A percentile compares a stretch with the other conserved stretches of the same genome.
Conservation (phyloP, 2,888 invertebrate species). For the Harpalus rubripes region DNA sequence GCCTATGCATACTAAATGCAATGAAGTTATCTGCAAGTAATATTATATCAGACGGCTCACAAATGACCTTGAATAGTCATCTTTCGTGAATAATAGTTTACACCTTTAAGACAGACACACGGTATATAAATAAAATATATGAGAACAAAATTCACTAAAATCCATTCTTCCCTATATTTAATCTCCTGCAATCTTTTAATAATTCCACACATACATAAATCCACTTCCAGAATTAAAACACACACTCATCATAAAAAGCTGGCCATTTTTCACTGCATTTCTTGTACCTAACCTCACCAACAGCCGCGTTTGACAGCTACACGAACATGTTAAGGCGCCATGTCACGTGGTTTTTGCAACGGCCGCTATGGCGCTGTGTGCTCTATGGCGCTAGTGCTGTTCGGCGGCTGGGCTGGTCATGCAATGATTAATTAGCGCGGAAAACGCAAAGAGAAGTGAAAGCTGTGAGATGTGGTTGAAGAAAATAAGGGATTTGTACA, state of each 20-base stretch:
- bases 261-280: conserved; percentile 41
- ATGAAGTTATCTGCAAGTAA: too few species aligned
- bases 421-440: conserved; percentile 58
- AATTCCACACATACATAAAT: neutral
- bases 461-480: conserved; percentile 48
- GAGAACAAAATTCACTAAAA: neutral
- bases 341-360: conserved; percentile 47
- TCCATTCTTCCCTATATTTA: neutral
- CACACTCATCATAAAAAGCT: conserved; percentile 4
- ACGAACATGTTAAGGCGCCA: conserved; percentile 42
- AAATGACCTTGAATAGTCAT: too few species aligned
- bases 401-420: conserved; percentile 50
- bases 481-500: conserved; percentile 58
- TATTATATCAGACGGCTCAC: too few species aligned
- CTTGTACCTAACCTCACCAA: conserved; percentile 28
- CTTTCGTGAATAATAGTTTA: too few species aligned
- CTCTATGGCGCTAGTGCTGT: neutral
- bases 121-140: too few species aligned
- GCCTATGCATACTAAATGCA: too few species aligned
- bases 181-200: neutral
- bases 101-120: too few species aligned
- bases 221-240: neutral
- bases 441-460: neutral
- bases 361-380: conserved; percentile 11
- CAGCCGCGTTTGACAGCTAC: conserved; percentile 24